Conservation (phyloP, 2,113 vertebrate species). For the Neoarius graeffei region DNA sequence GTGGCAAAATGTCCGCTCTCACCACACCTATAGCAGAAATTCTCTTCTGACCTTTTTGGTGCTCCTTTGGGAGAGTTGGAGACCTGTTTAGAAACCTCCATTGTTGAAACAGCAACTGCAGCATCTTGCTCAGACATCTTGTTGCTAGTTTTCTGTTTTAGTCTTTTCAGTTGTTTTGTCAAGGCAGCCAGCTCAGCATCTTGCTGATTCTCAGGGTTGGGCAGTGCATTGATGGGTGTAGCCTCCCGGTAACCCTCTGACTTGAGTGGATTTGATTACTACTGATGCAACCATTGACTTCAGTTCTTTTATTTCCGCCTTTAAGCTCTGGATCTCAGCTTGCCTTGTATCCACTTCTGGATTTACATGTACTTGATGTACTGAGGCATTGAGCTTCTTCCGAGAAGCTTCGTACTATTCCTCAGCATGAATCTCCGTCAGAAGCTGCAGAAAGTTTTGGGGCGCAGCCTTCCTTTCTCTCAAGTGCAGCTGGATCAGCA, state of each 20-base stretch:
- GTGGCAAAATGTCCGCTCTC: conserved; percentile 2
- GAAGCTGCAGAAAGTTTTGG: background rate
- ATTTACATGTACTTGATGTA: background rate
- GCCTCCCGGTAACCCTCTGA: background rate
- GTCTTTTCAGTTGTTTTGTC: background rate
- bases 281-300: background rate
- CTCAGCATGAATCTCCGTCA: background rate
- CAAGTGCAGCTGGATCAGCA: conserved; percentile 5
- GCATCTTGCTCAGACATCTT: background rate
- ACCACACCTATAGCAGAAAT: conserved; percentile 7
- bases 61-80: background rate
- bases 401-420: background rate
- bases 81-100: background rate
- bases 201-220: background rate
- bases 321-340: background rate
- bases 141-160: conserved; percentile 3
- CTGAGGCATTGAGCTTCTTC: background rate
- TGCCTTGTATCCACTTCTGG: background rate
- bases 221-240: background rate
- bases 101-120: background rate
- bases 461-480: conserved; percentile 17
- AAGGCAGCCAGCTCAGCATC: no score
- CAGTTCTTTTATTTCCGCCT: background rate
- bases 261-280: background rate
- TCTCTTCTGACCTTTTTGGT: background rate